Conservation (phyloP, 2,797 vertebrate species). For the Sebastes vulpes region DNA sequence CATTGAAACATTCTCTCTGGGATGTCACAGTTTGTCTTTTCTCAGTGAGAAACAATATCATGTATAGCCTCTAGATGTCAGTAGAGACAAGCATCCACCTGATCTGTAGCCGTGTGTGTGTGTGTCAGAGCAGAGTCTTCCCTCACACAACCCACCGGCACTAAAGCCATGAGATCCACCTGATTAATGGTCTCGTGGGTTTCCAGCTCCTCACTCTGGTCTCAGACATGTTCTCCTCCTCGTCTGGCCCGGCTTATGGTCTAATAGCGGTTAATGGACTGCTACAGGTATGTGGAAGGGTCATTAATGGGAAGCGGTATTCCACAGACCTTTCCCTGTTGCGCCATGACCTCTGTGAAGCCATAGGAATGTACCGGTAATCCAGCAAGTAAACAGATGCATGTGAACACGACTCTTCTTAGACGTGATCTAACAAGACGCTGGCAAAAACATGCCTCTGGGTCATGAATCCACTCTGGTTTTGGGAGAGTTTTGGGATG, state of each 20-base stretch:
- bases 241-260: slow-evolving; percentile 20
- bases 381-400: slow-evolving; percentile 15
- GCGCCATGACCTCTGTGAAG: slow-evolving; percentile 16
- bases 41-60: slow-evolving; percentile 10
- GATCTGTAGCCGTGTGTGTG: slow-evolving; percentile 12
- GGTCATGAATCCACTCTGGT: background rate
- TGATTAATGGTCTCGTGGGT: slow-evolving; percentile 45
- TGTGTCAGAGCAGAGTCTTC: background rate
- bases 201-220: slow-evolving; percentile 24
- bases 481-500: background rate
- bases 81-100: slow-evolving; percentile 62
- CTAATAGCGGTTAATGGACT: slow-evolving; percentile 14
- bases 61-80: slow-evolving; percentile 75
- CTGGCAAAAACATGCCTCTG: slow-evolving; percentile 1
- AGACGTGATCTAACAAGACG: slow-evolving; percentile 12
- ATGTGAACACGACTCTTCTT: background rate
- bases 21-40: background rate
- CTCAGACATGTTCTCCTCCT: slow-evolving; percentile 32
- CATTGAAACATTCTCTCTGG: no score
- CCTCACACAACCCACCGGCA: slow-evolving; percentile 22
- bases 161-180: slow-evolving; percentile 2
- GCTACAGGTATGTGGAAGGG: background rate
- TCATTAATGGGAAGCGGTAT: slow-evolving; percentile 28
- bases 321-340: slow-evolving; percentile 34
- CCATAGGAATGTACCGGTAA: slow-evolving; percentile 21